Base-by-base conservation (phyloP, 2,113 vertebrate genomes). In the Megaceryle maxima region DNA sequence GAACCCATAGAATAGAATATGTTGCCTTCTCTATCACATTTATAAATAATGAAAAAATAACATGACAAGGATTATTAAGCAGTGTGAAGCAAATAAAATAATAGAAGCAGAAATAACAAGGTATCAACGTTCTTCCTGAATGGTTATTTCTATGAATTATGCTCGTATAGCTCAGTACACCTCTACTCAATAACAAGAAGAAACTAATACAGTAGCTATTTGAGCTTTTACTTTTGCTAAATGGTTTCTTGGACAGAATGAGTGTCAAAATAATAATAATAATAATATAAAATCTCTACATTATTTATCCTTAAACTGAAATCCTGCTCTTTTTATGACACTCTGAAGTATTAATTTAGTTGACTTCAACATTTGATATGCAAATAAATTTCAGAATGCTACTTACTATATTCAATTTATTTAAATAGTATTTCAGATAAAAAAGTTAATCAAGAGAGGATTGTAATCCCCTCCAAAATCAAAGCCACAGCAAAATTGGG, bases 11-110 rank as follows among this genome's bases (percentile, higher is more conserved):
- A 79, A 82, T 5, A 77, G 35, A 91, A 62, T 60, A 87, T 79
- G 46, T 57, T 92, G 21, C 9, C 51, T 94, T 17, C 14, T 82
- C 53, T 56, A 74, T 90, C 81, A 72, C 50, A 67, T 83, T 86
- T 94, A 83, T 74, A 90, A 91, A 91, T 83, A 93, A 83, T 35
- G 10, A 92, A 94, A 94, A 90, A 73, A 77, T 82, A 94, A 70
- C 37, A 59, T 72, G 64, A 22, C 53, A 88, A 76, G 88, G 66
- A 92, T 80, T 94, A 84, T 96, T 90, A 91, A 91, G n/a, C 55
- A 95, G 20, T 0, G 0, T 43, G 94, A 85, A 92, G 35, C 39
- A 93, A 92, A 55, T 85, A 81, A 89, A 84, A 81, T 29, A 94
- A 59, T 19, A 37, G 81, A 96, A 95, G 67, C 44, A 86, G 83